Evolutionary conservation across 1,140 invertebrate species (phyloP), one percentile per base, ranked within the genome.

Genomic region (Capitella teleta): DNA sequence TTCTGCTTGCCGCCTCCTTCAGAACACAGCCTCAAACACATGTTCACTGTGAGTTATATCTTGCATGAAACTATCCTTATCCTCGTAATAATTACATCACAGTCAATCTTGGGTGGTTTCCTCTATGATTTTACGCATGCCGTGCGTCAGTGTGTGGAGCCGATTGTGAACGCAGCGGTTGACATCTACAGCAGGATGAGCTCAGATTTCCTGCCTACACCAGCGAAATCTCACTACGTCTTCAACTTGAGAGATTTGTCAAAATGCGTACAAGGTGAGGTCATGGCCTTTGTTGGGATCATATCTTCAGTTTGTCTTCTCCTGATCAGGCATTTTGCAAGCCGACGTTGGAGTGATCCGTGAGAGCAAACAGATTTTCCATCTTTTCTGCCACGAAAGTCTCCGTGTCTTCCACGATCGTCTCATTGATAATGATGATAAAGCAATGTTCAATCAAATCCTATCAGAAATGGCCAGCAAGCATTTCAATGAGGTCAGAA

Each of bases 71-170:
- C 28, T 18, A 14, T 19, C 14, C 36, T 26, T 38, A 14, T 23
- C n/a, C 24, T 56, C 1, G 12, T 10, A 42, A n/a, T 14, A 14
- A 10, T 14, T 19, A 42, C 40, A 41, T 55, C 61, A 3, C 49
- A 83, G 80, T 75, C 83, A 6, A 86, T 87, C 43, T 62, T 86
- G 34, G 72, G 70, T 56, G 85, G 85, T 0, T 90, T 90, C 64
- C 74, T 90, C 43, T 58, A 57, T 50, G 69, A 72, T 38, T 75
- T 74, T 58, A 64, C 65, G 19, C 56, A 59, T 10, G 52, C 54
- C 3, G 80, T 89, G 0, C 62, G 70, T 28, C 65, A 68, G 36
- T 61, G 59, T 44, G 59, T 59, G n/a, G 72, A 74, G 41, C 25
- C 60, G 10, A 67, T 75, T 8, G 67, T 73, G 3, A 41, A 53